Evolutionary conservation across 2,797 vertebrate genomes (phyloP).

Genomic region (Eulemur albifrons): DNA sequence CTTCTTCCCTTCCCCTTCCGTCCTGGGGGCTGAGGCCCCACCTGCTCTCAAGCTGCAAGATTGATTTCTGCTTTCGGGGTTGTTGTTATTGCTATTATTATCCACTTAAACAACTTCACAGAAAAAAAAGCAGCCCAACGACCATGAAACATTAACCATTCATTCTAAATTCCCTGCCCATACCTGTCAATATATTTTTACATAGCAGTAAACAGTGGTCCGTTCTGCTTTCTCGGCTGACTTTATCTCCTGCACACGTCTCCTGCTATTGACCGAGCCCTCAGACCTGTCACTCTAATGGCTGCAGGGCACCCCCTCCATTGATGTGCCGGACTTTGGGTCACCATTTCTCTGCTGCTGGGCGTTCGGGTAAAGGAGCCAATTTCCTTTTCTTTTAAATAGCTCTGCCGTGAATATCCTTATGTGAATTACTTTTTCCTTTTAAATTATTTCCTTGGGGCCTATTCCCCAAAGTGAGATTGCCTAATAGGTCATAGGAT

Average conservation of each 20-base stretch:
- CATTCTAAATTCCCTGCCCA: constrained; percentile 33
- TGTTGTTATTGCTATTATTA: constrained; percentile 67
- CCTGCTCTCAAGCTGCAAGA: background rate
- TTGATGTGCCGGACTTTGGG: background rate
- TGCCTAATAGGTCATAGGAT: constrained; percentile 29
- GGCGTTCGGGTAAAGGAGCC: background rate
- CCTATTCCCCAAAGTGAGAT: constrained; percentile 55
- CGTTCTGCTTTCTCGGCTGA: background rate
- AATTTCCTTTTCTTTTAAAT: constrained; percentile 23
- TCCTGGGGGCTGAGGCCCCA: background rate
- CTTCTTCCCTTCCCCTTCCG: background rate
- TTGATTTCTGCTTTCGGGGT: constrained; percentile 61
- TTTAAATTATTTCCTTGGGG: constrained; percentile 54
- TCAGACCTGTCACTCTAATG: constrained; percentile 62
- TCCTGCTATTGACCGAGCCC: constrained; percentile 52
- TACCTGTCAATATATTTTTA: constrained; percentile 69
- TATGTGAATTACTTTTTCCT: constrained; percentile 27
- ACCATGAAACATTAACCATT: constrained; percentile 14
- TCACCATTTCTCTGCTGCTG: constrained; percentile 5
- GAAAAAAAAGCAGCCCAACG: background rate
- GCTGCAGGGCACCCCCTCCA: background rate
- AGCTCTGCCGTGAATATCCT: constrained; percentile 17
- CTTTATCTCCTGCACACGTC: constrained; percentile 59
- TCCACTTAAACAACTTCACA: constrained; percentile 71
- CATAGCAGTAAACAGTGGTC: constrained; percentile 57